These are phyloP conservation scores for Mus caroli DNA, from an alignment of 2,797 vertebrate species.

Conservation along the genomic window DNA sequence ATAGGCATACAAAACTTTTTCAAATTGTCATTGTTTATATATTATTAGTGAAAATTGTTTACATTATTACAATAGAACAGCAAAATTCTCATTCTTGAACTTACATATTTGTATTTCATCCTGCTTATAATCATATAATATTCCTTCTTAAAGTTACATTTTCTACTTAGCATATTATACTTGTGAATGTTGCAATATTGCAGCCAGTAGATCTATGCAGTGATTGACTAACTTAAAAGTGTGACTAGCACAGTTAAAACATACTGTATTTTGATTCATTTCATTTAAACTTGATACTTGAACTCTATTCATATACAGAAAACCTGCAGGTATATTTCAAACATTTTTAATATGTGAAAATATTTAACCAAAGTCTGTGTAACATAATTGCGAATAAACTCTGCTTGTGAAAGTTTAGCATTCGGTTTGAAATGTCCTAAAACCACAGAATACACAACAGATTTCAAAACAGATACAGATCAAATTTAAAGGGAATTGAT, in stretches of 20 bases:
- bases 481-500: neutral
- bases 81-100: neutral
- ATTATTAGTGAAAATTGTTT: neutral
- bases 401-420: neutral
- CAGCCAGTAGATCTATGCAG: neutral
- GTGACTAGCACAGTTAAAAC: neutral
- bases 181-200: neutral
- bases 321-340: neutral
- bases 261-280: conserved; percentile 24
- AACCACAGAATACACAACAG: neutral
- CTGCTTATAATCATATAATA: neutral
- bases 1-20: neutral
- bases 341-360: neutral
- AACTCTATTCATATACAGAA: neutral
- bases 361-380: conserved; percentile 23
- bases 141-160: neutral
- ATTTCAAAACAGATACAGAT: neutral
- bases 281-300: neutral
- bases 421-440: neutral
- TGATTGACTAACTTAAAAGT: neutral
- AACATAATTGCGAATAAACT: neutral
- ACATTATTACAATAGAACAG: neutral
- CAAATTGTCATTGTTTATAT: neutral
- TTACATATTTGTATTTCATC: neutral
- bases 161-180: neutral